phyloP scores from a whole-genome alignment of 2,113 vertebrate genomes.

The Trogon surrucura region DNA sequence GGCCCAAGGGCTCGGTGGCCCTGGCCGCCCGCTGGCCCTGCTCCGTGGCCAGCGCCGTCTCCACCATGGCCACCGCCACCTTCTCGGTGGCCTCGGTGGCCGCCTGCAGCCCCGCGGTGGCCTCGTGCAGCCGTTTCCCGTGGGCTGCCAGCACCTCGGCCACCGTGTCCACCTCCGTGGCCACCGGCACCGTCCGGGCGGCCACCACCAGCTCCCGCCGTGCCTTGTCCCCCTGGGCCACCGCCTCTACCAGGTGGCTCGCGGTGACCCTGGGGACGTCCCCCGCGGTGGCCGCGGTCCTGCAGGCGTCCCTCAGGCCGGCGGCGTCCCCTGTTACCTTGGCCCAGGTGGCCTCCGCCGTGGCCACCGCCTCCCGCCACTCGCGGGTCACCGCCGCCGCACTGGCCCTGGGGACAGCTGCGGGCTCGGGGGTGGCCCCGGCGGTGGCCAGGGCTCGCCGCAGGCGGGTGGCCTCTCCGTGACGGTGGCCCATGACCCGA shows the following conservation, averaged over 20 bases:
- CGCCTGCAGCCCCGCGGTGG: background rate
- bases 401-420: background rate
- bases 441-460: background rate
- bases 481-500: background rate
- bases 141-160: background rate
- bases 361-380: background rate
- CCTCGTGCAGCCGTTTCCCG: accelerated
- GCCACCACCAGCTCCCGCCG: accelerated
- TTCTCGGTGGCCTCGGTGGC: background rate
- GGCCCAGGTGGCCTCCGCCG: background rate
- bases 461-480: background rate
- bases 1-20: background rate
- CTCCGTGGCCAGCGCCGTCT: accelerated
- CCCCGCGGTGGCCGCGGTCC: accelerated
- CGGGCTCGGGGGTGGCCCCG: background rate
- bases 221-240: accelerated
- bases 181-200: background rate
- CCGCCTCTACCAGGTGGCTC: background rate
- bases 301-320: background rate
- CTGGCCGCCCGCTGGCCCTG: accelerated
- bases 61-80: background rate
- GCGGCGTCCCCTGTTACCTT: accelerated
- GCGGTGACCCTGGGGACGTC: accelerated
- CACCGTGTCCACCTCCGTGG: accelerated
- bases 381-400: accelerated